phyloP scores from a whole-genome alignment of 2,888 invertebrate species.

The Phasia obesa region DNA sequence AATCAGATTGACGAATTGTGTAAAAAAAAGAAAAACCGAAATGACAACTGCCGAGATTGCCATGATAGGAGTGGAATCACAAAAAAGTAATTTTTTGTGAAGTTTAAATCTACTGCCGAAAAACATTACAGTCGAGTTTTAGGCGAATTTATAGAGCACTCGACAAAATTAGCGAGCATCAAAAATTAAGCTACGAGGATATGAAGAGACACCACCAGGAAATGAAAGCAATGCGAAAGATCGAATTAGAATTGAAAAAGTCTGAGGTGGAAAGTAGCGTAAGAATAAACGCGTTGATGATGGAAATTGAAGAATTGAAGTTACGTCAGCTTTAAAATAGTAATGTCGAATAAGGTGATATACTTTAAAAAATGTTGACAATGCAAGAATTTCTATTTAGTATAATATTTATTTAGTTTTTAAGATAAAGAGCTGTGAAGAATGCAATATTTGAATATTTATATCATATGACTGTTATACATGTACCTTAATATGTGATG shows the following conservation, averaged over 20 bases:
- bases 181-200: not conserved
- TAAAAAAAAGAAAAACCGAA: not conserved
- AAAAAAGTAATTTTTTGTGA: too few species aligned
- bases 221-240: not conserved
- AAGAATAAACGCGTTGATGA: not conserved
- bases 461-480: not conserved
- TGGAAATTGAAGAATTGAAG: conserved; percentile 6
- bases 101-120: too few species aligned
- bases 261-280: conserved; percentile 1
- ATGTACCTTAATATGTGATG: too few species aligned
- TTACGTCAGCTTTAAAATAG: not conserved
- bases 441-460: conserved; percentile 3
- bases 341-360: conserved; percentile 8
- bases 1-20: not conserved
- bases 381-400: too few species aligned
- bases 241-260: not conserved
- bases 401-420: not conserved
- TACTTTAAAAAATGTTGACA: not conserved
- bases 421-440: not conserved
- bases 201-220: not conserved
- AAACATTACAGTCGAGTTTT: not conserved
- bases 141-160: not conserved
- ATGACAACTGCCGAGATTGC: too few species aligned
- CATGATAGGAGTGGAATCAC: too few species aligned
- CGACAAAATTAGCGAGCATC: not conserved